Base-by-base conservation (phyloP, 2,113 vertebrate species). In the Chloropsis hardwickii region DNA sequence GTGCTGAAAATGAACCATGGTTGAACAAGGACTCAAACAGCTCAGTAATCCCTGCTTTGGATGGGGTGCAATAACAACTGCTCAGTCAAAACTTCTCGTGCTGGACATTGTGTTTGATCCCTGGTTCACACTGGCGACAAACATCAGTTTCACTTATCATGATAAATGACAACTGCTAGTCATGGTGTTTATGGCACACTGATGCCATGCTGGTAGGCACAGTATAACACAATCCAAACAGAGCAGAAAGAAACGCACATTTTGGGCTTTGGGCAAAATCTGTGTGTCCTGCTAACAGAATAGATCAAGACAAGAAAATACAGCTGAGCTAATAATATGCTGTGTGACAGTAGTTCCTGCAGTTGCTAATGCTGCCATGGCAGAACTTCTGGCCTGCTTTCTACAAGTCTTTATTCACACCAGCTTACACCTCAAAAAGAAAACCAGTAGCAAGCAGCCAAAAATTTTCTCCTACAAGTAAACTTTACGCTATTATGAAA, bases 341-440 rank as follows among this genome's bases (percentile, higher is more conserved):
- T n/a, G 12, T 0, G 0, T 35, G 42, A 70, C 54, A 33, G 19
- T 39, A 58, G 33, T 47, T 70, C 39, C 45, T 0, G 0, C 37
- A 40, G 45, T 20, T 80, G n/a, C 17, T 76, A 61, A 53, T 39
- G 39, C 25, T 84, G 39, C 35, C 21, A 15, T 3, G 42, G 53
- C 18, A 70, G 60, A 86, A 83, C 37, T 70, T 83, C 45, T 67
- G n/a, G 37, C 11, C 29, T 15, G 60, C 19, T 54, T 85, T 51
- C 48, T 86, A 8, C 35, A 54, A 65, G 47, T 53, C 29, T 42
- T n/a, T 28, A 40, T 51, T 84, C 40, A 56, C 6, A 56, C 5
- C 58, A 39, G 5, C 12, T 81, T 66, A 70, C 5, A 44, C 8
- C 15, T 87, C 20, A 62, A 44, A 64, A 5, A 12, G 29, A 60